Conservation (phyloP, 1,140 invertebrate species). For the Eurosta solidaginis region DNA sequence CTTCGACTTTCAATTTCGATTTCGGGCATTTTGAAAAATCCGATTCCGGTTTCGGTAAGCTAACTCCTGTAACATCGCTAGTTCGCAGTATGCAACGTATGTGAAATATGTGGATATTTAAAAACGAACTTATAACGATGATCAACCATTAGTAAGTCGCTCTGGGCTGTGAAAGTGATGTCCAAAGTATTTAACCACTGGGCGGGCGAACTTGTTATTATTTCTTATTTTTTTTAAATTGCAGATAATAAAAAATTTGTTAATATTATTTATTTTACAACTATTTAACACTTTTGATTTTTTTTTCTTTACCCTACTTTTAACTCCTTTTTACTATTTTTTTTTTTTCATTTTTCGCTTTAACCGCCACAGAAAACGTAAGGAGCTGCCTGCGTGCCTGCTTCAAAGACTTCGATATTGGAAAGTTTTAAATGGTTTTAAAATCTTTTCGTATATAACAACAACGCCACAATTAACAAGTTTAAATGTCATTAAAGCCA, state of each 20-base stretch:
- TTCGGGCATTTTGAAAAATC: too few species aligned
- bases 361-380: constrained; percentile 12
- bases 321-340: neutral
- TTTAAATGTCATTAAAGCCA: constrained; percentile 58
- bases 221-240: constrained; percentile 28
- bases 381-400: neutral
- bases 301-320: neutral
- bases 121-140: constrained; percentile 39
- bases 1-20: too few species aligned
- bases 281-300: constrained; percentile 47
- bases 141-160: constrained; percentile 52
- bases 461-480: constrained; percentile 46
- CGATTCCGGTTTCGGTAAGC: too few species aligned
- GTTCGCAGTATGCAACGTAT: too few species aligned
- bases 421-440: neutral
- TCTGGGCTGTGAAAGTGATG: constrained; percentile 58
- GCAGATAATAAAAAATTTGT: constrained; percentile 43
- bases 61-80: too few species aligned
- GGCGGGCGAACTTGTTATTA: constrained; percentile 18
- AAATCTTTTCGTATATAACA: neutral
- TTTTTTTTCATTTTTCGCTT: neutral
- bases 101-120: neutral
- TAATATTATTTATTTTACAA: constrained; percentile 59
- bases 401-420: neutral
- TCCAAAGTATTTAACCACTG: constrained; percentile 31